Conservation (phyloP, 2,888 invertebrate species). For the Drosophila gaucha region DNA sequence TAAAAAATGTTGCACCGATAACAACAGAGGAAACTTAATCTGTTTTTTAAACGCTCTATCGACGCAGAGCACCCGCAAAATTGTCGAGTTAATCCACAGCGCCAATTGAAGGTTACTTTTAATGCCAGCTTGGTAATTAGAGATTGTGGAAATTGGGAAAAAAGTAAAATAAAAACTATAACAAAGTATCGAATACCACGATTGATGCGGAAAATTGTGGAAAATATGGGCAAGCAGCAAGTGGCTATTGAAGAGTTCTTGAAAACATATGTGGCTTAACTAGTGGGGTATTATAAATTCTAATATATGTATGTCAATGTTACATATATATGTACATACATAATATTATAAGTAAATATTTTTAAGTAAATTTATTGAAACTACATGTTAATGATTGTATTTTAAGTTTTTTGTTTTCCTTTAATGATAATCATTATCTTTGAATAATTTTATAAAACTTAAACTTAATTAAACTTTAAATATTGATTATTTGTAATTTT, state of each 20-base stretch:
- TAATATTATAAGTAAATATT: too few relatives aligned
- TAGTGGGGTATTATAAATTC: too few relatives aligned
- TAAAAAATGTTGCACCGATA: conserved; percentile 14
- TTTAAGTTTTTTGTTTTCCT: too few relatives aligned
- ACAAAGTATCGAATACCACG: conserved; percentile 4
- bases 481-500: too few relatives aligned
- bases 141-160: neutral
- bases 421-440: too few relatives aligned
- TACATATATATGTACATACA: too few relatives aligned
- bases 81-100: conserved; percentile 20
- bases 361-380: too few relatives aligned
- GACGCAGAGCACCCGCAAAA: conserved; percentile 7
- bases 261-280: neutral
- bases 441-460: too few relatives aligned
- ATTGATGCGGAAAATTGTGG: neutral
- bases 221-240: too few relatives aligned
- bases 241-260: neutral
- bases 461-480: too few relatives aligned
- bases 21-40: conserved; percentile 62
- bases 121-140: conserved; percentile 26
- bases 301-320: too few relatives aligned
- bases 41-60: conserved; percentile 45
- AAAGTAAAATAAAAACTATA: neutral
- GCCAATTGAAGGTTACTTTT: conserved; percentile 36
- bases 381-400: too few relatives aligned